A percentile compares a stretch with the other conserved stretches of the same genome.
phyloP scores from a whole-genome alignment of 2,797 vertebrate genomes.

The Poeciliopsis infans region DNA sequence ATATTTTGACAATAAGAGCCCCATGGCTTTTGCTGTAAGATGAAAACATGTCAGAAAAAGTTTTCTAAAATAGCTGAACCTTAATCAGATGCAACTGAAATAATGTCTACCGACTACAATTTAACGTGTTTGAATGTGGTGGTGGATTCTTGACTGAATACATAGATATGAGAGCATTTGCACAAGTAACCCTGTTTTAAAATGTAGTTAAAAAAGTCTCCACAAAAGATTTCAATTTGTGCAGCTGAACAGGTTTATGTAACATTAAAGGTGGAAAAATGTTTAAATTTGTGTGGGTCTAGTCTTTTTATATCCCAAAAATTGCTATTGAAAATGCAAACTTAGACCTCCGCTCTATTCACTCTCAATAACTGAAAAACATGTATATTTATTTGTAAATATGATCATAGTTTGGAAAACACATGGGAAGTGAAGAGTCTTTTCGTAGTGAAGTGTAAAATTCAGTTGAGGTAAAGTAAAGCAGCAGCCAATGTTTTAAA shows the following conservation, averaged over 20 bases:
- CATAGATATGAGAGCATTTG: not conserved
- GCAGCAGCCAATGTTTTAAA: conserved; percentile 11
- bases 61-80: not conserved
- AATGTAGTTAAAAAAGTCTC: not conserved
- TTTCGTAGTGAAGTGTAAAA: not conserved
- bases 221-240: not conserved
- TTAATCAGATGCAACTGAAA: not conserved
- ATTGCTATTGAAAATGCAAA: not conserved
- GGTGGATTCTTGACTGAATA: not conserved
- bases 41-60: not conserved
- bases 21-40: not conserved
- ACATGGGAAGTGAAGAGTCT: not conserved
- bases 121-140: not conserved
- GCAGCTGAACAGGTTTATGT: not conserved
- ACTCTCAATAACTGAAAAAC: not conserved
- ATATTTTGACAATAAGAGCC: not conserved
- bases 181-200: not conserved
- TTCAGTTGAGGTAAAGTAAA: not conserved
- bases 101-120: not conserved
- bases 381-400: not conserved
- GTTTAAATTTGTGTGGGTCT: not conserved
- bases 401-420: not conserved
- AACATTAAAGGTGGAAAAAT: not conserved
- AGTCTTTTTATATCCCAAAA: not conserved
- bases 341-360: not conserved